Base-by-base conservation (phyloP, 2,797 vertebrate genomes). In the Anguilla obscura region DNA sequence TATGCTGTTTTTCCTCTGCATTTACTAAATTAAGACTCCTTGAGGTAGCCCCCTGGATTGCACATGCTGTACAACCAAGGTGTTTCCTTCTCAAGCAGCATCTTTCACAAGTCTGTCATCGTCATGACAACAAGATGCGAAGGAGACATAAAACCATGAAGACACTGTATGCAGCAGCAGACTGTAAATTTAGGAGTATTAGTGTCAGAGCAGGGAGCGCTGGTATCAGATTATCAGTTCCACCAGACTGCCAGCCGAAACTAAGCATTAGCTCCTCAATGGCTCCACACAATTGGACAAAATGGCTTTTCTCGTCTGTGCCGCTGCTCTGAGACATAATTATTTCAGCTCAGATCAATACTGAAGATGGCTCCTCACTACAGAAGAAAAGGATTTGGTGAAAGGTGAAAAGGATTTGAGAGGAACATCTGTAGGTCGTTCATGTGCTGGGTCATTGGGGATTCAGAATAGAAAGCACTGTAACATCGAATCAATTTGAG, bases 201-300 rank as follows among this genome's bases (percentile, higher is more conserved):
- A 45, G 21, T 14, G 2, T 8, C 18, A 69, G 56, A 82, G 86
- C 76, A 87, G 10, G 86, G 54, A 36, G n/a, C 52, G 56, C 63
- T 87, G 54, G 45, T 48, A 48, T 24, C 6, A 1, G 79, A 24
- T 48, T 21, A 5, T 18, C 21, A 9, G 79, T 82, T 45, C 45
- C 24, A 36, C 45, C 18, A 82, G 79, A 21, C 79, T 24, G 79
- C 48, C 79, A 40, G 36, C 40, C 33, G 6, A 82, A 33, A 50
- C 82, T 33, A 30, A 54, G 45, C n/a, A 6, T 84, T n/a, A 56
- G 27, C 82, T 84, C 82, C 27, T 84, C 82, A 84, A 6, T n/a
- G 1, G 80, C 48, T 9, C 50, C 50, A 16, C 27, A 56, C 27
- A 54, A 84, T 33, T 40, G 50, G 80, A 54, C 80, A 83, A 27